phyloP scores from a whole-genome alignment of 2,888 invertebrate species.

The Tetheella fluctuosa region DNA sequence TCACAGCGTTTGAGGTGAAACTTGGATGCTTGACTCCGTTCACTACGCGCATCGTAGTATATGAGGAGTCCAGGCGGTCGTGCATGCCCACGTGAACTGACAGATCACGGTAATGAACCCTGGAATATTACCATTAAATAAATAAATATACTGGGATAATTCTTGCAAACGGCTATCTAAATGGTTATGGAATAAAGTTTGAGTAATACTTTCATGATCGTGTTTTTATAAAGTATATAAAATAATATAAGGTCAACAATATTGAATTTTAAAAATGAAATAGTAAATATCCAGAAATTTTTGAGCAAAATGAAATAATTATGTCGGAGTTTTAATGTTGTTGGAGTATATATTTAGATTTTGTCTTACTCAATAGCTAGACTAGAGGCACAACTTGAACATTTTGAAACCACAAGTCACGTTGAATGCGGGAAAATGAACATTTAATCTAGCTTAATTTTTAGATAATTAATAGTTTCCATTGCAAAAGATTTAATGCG shows the following conservation, averaged over 20 bases:
- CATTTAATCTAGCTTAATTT: neutral
- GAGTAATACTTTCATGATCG: no score
- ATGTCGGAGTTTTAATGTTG: no score
- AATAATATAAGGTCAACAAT: no score
- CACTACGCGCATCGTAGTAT: slow-evolving; percentile 48
- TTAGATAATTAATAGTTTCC: neutral
- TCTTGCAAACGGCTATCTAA: no score
- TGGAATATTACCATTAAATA: slow-evolving; percentile 35
- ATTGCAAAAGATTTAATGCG: neutral
- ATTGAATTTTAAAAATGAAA: no score
- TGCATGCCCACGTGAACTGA: slow-evolving; percentile 80
- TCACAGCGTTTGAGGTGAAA: slow-evolving; percentile 80
- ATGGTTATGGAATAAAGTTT: no score
- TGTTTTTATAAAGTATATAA: no score
- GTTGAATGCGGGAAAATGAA: neutral
- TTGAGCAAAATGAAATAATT: no score
- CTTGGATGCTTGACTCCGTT: slow-evolving; percentile 74
- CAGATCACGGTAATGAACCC: slow-evolving; percentile 67
- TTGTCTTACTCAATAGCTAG: no score
- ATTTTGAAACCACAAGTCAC: slow-evolving; percentile 6
- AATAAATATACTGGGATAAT: no score
- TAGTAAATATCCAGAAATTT: no score
- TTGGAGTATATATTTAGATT: no score
- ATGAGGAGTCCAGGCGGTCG: slow-evolving; percentile 67
- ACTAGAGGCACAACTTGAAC: neutral